Conservation (phyloP, 2,797 vertebrate genomes). For the Eremophila alpestris region DNA sequence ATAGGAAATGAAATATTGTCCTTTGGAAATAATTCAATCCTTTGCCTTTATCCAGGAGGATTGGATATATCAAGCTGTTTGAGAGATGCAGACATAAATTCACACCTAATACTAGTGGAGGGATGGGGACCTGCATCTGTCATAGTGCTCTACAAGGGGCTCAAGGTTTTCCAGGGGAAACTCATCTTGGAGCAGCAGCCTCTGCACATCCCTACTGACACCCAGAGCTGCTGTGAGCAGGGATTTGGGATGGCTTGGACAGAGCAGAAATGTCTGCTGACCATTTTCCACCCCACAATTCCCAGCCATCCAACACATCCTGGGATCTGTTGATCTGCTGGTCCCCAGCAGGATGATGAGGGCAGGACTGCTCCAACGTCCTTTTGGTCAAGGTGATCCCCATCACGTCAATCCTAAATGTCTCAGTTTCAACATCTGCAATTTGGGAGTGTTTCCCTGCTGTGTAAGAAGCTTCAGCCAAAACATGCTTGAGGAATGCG, state of each 20-base stretch:
- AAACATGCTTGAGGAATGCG: background rate
- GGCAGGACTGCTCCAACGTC: rapidly evolving
- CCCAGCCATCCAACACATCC: background rate
- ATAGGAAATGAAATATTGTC: constrained; percentile 70
- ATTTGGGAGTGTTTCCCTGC: background rate
- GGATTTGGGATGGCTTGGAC: background rate
- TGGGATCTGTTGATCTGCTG: background rate
- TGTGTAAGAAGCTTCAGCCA: rapidly evolving
- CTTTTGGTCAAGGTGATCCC: background rate
- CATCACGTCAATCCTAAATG: background rate
- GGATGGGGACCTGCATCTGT: background rate
- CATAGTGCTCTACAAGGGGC: background rate
- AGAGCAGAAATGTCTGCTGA: background rate
- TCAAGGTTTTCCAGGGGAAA: background rate
- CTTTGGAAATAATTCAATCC: constrained; percentile 63
- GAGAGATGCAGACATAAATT: constrained; percentile 38
- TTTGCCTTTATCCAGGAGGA: constrained; percentile 47
- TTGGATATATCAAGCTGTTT: constrained; percentile 9
- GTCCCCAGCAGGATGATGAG: background rate
- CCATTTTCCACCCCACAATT: background rate
- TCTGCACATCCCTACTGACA: background rate
- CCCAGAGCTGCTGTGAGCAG: background rate
- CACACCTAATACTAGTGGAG: background rate
- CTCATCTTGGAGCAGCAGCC: background rate
- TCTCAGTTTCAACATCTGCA: background rate